These are phyloP conservation scores for Lasioglossum villosulum DNA, from an alignment of 2,888 invertebrate genomes.

Conservation along the genomic window DNA sequence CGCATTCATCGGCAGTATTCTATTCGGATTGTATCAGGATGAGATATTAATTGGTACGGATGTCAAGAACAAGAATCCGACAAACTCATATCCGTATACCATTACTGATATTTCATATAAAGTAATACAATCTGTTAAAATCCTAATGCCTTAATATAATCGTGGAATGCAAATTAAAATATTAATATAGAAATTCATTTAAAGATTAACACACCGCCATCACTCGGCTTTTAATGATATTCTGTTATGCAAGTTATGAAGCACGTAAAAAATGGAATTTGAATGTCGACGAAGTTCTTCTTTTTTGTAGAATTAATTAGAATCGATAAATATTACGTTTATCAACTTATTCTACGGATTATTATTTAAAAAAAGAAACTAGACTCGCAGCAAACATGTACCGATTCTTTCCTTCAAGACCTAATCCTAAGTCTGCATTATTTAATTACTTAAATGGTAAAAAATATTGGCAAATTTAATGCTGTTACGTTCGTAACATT, in stretches of 20 bases:
- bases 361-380: slow-evolving; percentile 48
- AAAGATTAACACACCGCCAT: slow-evolving; percentile 31
- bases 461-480: slow-evolving; percentile 73
- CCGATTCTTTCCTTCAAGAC: slow-evolving; percentile 43
- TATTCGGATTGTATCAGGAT: slow-evolving; percentile 16
- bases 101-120: slow-evolving; percentile 51
- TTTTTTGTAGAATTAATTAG: slow-evolving; percentile 23
- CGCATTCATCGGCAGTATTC: background rate
- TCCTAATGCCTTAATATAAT: slow-evolving; percentile 59
- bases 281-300: slow-evolving; percentile 43
- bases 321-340: slow-evolving; percentile 38
- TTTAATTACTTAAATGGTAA: slow-evolving; percentile 66
- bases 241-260: slow-evolving; percentile 23
- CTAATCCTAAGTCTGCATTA: slow-evolving; percentile 64
- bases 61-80: slow-evolving; percentile 45
- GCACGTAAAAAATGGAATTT: slow-evolving; percentile 22
- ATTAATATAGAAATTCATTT: slow-evolving; percentile 49
- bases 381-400: slow-evolving; percentile 48
- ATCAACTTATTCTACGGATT: slow-evolving; percentile 63
- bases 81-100: slow-evolving; percentile 40
- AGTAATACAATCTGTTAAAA: slow-evolving; percentile 62
- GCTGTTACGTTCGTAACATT: slow-evolving; percentile 66
- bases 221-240: slow-evolving; percentile 34
- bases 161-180: slow-evolving; percentile 67
- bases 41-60: slow-evolving; percentile 65